Conservation (phyloP, 2,113 vertebrate species). For the Cochlearius cochlearius region DNA sequence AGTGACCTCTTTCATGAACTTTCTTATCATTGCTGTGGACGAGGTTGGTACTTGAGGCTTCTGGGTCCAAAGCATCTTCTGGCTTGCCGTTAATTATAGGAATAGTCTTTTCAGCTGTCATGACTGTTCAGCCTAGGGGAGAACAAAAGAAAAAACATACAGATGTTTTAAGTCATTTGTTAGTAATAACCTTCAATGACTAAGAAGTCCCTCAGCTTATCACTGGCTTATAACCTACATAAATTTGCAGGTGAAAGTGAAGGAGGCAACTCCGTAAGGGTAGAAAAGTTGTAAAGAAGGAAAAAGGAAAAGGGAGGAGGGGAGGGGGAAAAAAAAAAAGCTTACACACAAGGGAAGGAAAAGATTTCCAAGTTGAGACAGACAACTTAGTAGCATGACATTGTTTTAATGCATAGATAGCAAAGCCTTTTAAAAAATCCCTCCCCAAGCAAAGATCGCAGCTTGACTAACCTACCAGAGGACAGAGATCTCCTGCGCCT, state of each 20-base stretch:
- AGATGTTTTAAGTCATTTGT: neutral
- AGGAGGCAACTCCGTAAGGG: neutral
- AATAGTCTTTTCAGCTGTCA: constrained; percentile 96
- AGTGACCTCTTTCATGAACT: constrained; percentile 94
- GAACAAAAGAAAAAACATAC: neutral
- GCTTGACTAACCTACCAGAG: neutral
- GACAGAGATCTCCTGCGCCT: neutral
- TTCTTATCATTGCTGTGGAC: constrained; percentile 81
- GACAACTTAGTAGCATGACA: neutral
- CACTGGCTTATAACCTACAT: neutral
- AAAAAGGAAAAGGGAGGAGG: neutral
- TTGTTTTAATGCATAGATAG: neutral
- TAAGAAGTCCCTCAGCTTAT: neutral
- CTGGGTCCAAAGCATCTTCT: constrained; percentile 87
- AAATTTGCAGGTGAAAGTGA: neutral
- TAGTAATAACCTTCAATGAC: neutral
- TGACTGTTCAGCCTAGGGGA: constrained; percentile 82
- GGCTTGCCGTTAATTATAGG: constrained; percentile 94
- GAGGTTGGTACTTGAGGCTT: constrained; percentile 81
- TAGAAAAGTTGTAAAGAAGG: neutral
- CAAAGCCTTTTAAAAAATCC: neutral
- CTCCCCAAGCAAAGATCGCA: neutral
- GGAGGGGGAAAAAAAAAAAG: accelerated
- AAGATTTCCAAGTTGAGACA: neutral
- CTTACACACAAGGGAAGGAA: neutral